Evolutionary conservation across 2,888 invertebrate genomes (phyloP), one percentile per base, ranked within the genome.

Genomic region (Lacanobia oleracea): DNA sequence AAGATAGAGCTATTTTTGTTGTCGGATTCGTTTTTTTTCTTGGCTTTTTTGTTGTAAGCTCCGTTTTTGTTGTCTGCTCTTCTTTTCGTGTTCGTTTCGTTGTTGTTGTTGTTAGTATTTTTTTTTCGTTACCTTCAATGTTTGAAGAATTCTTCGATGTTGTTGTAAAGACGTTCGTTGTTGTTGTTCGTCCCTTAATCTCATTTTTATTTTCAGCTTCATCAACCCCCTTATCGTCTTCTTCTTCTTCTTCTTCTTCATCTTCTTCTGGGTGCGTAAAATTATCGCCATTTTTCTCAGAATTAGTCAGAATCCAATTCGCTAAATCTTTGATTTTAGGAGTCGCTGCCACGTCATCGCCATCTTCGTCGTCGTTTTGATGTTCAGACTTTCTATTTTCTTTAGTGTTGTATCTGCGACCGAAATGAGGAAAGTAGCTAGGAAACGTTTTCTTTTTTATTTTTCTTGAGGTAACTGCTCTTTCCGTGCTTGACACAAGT

Each of bases 401-500:
- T 57, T 14, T 61, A 12, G 21, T 10, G n/a, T 12, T 10, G 23
- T 60, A 10, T 61, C 27, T 77, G 6, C 37, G 23, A n/a, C 23
- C 43, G 10, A 78, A 48, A 0, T 18, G 9, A 0, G 79, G 83
- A 10, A 80, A 80, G 33, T 80, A 82, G 12, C 9, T 79, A 16
- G 79, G 37, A 65, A 70, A 80, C 7, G 67, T 65, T 67, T 59
- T 82, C 37, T 7, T 65, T 0, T 10, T 21, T 51, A 21, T 53
- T 33, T 40, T 63, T 21, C 18, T 67, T 9, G 23, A 0, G 2
- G 75, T 70, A n/a, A 75, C 74, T 45, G 50, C 40, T 70, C 9
- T 79, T 65, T 54, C 12, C 4, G 83, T 79, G 18, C 45, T 79
- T 40, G 80, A 51, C 4, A 74, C 27, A 61, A 69, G 10, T n/a